A percentile compares a stretch with the other conserved stretches of the same genome.
These are phyloP conservation scores for Gymnothorax javanicus DNA, from an alignment of 2,797 vertebrate genomes.

Conservation along the genomic window DNA sequence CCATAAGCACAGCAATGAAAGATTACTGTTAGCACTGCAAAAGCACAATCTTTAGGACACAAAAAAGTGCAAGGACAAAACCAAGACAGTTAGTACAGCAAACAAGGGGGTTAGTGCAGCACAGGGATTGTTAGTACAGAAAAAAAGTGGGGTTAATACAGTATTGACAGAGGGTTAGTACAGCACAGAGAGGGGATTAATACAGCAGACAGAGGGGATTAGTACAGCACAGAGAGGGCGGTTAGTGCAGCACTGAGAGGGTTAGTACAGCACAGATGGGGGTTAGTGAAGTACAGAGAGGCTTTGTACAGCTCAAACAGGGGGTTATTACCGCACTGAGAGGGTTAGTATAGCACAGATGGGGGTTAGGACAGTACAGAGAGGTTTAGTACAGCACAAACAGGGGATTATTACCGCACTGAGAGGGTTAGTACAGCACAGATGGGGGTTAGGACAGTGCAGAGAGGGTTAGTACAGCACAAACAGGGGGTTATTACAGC, in stretches of 20 bases:
- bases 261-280: no score
- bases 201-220: no score
- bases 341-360: no score
- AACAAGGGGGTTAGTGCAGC: no score
- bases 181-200: background rate
- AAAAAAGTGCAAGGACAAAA: background rate
- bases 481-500: background rate
- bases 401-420: no score
- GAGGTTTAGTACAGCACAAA: background rate
- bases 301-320: no score
- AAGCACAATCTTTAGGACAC: background rate
- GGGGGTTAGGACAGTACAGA: background rate
- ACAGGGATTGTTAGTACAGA: no score
- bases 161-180: background rate
- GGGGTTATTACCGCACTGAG: no score
- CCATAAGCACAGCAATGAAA: background rate
- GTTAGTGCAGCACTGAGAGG: no score
- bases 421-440: no score
- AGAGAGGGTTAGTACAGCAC: background rate
- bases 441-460: background rate
- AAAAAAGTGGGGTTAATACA: background rate
- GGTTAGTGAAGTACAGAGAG: no score
- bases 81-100: background rate
- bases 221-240: no score
- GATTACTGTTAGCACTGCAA: background rate